phyloP scores from a whole-genome alignment of 2,888 invertebrate species.

The Drosophila affinis region DNA sequence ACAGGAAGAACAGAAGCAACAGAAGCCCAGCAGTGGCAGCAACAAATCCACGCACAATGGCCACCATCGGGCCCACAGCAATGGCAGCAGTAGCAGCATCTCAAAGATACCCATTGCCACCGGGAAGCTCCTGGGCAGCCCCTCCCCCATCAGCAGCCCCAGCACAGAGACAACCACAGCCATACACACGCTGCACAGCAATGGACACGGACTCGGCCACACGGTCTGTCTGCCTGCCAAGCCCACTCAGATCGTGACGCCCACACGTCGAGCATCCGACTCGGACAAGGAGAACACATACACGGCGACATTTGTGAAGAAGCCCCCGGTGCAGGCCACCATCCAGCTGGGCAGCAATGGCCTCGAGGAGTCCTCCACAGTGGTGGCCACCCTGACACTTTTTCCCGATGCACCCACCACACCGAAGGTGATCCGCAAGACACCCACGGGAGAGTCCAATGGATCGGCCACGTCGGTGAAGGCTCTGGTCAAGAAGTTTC shows the following conservation, averaged over 20 bases:
- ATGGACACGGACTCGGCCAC: slow-evolving; percentile 23
- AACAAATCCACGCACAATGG: slow-evolving; percentile 55
- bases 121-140: slow-evolving; percentile 35
- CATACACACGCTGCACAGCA: slow-evolving; percentile 63
- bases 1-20: slow-evolving; percentile 32
- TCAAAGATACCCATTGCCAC: slow-evolving; percentile 62
- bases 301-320: slow-evolving; percentile 78
- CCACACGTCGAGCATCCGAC: slow-evolving; percentile 78
- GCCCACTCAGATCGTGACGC: slow-evolving; percentile 69
- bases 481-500: slow-evolving; percentile 84
- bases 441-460: slow-evolving; percentile 85
- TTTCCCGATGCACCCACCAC: slow-evolving; percentile 88
- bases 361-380: slow-evolving; percentile 61
- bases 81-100: slow-evolving; percentile 50
- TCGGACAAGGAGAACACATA: slow-evolving; percentile 83
- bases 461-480: slow-evolving; percentile 84
- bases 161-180: slow-evolving; percentile 63
- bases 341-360: slow-evolving; percentile 71
- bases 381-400: slow-evolving; percentile 79
- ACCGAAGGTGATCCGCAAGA: slow-evolving; percentile 88
- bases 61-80: slow-evolving; percentile 34
- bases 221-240: slow-evolving; percentile 14
- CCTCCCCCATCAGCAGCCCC: slow-evolving; percentile 2
- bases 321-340: slow-evolving; percentile 65
- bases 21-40: slow-evolving; percentile 22